Evolutionary conservation across 2,888 invertebrate species (phyloP).

Genomic region (Dichetophora obliterata): DNA sequence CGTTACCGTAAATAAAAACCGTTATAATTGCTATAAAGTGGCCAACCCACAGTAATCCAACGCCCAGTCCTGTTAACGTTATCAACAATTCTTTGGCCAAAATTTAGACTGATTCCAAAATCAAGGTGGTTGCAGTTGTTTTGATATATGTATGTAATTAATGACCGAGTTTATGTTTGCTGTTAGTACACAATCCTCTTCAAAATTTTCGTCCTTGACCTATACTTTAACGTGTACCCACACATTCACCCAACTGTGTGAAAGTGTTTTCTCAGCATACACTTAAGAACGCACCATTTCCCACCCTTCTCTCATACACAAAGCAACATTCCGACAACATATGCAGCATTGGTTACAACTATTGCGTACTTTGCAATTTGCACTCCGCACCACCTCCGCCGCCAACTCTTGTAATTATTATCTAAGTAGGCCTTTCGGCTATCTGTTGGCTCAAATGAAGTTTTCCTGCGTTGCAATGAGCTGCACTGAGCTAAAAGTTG

Average conservation of each 20-base stretch:
- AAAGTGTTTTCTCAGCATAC: not conserved
- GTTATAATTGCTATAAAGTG: too few relatives aligned
- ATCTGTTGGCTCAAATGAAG: slow-evolving; percentile 15
- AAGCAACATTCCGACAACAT: too few relatives aligned
- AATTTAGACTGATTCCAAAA: too few relatives aligned
- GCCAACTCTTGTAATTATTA: slow-evolving; percentile 24
- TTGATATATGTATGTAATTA: too few relatives aligned
- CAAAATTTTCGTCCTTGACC: slow-evolving; percentile 25
- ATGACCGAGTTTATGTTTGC: too few relatives aligned
- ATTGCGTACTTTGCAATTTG: not conserved
- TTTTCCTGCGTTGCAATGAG: not conserved
- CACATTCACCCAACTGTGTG: not conserved
- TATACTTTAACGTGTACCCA: not conserved
- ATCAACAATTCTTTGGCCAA: too few relatives aligned
- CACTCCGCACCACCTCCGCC: not conserved
- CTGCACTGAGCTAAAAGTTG: not conserved
- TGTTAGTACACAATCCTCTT: not conserved
- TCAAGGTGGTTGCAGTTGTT: too few relatives aligned
- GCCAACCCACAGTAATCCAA: too few relatives aligned
- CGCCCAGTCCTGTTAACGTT: too few relatives aligned
- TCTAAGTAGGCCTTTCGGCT: slow-evolving; percentile 38
- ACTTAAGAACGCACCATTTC: too few relatives aligned
- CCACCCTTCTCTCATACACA: too few relatives aligned
- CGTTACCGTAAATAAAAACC: too few relatives aligned
- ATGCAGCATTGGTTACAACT: not conserved